Evolutionary conservation across 2,888 invertebrate species (phyloP).

Genomic region (Trachelus iudaicus): DNA sequence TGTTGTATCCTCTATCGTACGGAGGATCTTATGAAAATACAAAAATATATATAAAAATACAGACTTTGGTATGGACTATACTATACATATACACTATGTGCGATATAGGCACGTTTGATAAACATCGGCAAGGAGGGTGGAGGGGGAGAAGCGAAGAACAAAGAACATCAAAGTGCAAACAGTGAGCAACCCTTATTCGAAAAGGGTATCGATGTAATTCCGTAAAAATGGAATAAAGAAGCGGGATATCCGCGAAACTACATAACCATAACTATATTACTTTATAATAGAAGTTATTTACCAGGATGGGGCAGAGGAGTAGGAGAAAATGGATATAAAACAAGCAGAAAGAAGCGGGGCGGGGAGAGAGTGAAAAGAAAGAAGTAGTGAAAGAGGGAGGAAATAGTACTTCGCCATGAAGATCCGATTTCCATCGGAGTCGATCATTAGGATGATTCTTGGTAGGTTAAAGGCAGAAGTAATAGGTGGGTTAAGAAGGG

Average conservation of each 20-base stretch:
- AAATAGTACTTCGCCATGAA: constrained; percentile 27
- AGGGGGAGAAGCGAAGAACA: neutral
- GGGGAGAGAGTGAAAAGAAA: neutral
- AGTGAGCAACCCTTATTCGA: no score
- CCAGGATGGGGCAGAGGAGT: constrained; percentile 30
- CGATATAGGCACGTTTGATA: neutral
- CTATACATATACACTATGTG: no score
- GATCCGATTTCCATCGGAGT: constrained; percentile 43
- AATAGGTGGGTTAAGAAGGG: constrained; percentile 9
- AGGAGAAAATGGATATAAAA: constrained; percentile 10
- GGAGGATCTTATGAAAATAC: no score
- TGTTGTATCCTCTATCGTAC: no score
- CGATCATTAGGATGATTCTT: constrained; percentile 37
- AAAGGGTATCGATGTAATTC: constrained; percentile 17
- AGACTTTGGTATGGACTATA: no score
- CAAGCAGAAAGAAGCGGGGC: neutral
- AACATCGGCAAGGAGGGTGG: constrained; percentile 15
- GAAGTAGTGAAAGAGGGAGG: constrained; percentile 2
- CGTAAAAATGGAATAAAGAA: constrained; percentile 39
- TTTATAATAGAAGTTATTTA: constrained; percentile 36
- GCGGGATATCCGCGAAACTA: constrained; percentile 35
- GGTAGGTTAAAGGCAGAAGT: constrained; percentile 2
- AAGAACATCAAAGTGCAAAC: constrained; percentile 11
- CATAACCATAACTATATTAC: constrained; percentile 42
- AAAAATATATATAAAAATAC: no score